phyloP scores from a whole-genome alignment of 2,797 vertebrate genomes.

The Carduelis carduelis region DNA sequence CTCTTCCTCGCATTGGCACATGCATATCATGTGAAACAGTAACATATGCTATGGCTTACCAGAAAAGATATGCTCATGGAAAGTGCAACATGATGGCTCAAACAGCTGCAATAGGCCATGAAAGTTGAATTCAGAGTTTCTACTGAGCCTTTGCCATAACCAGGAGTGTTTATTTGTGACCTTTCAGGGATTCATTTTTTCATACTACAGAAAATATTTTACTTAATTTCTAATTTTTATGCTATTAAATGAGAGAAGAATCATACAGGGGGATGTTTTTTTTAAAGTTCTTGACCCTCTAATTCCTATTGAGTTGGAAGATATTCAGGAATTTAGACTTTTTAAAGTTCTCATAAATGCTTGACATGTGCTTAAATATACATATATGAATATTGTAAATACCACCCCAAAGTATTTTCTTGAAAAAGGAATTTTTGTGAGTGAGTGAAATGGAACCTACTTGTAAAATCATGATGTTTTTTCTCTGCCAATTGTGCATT shows the following conservation, averaged over 20 bases:
- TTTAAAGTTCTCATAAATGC: not conserved
- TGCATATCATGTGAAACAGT: not conserved
- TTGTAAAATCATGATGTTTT: not conserved
- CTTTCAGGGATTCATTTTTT: not conserved
- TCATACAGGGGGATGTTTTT: not conserved
- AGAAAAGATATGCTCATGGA: not conserved
- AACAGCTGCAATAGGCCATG: not conserved
- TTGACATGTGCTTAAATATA: not conserved
- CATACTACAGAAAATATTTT: not conserved
- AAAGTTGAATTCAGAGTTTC: not conserved
- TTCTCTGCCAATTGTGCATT: rapidly evolving
- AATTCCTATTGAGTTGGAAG: not conserved
- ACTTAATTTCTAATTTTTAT: not conserved
- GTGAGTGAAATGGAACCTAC: not conserved
- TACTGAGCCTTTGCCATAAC: not conserved
- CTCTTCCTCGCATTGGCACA: not conserved
- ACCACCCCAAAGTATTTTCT: not conserved
- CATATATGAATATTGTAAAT: not conserved
- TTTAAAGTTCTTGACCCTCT: not conserved
- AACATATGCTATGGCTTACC: not conserved
- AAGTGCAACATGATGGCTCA: not conserved
- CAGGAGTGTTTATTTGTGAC: not conserved
- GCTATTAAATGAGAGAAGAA: not conserved
- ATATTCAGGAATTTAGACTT: not conserved
- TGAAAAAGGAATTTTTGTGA: not conserved